phyloP scores from a whole-genome alignment of 92 coral and sea anemone genomes.

The Epizoanthus illoricatus region DNA sequence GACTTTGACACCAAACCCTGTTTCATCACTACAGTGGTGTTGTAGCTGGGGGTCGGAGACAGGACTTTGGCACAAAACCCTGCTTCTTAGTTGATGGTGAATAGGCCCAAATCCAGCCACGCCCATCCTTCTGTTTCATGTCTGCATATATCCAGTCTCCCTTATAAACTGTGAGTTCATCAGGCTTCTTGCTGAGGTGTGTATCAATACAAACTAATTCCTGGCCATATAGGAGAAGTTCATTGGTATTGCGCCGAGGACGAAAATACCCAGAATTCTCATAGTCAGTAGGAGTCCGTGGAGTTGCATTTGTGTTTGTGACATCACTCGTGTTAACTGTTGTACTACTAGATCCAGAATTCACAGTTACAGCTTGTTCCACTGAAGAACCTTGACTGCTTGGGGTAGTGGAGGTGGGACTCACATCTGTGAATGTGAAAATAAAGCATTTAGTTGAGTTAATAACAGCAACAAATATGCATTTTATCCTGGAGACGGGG shows the following conservation, averaged over 20 bases:
- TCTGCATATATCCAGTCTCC: conserved; percentile 97
- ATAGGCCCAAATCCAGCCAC: conserved; percentile 93
- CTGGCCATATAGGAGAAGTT: conserved; percentile 79
- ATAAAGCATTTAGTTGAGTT: no score
- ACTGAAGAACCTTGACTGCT: conserved; percentile 33
- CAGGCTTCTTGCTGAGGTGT: conserved; percentile 48
- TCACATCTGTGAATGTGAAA: conserved; percentile 10
- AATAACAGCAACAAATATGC: neutral
- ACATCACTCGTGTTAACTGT: neutral
- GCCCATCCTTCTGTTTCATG: conserved; percentile 76
- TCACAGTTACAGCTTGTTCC: conserved; percentile 22
- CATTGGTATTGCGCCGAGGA: conserved; percentile 75
- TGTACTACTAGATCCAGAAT: neutral
- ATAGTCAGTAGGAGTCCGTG: conserved; percentile 1
- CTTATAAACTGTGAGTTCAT: conserved; percentile 83
- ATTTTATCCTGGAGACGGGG: neutral
- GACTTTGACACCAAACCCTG: conserved; percentile 93
- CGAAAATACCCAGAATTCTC: neutral
- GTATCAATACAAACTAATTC: conserved; percentile 86
- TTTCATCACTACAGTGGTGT: conserved; percentile 60
- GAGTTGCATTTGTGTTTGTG: neutral
- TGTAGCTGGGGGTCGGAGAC: conserved; percentile 87
- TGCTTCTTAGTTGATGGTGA: conserved; percentile 81
- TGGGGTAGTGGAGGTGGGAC: conserved; percentile 32
- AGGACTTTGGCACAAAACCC: conserved; percentile 90